Percentiles rank a stretch among this genome's conserved stretches.
Evolutionary conservation across 2,888 invertebrate species (phyloP).

Genomic region (Lutraria lutraria): DNA sequence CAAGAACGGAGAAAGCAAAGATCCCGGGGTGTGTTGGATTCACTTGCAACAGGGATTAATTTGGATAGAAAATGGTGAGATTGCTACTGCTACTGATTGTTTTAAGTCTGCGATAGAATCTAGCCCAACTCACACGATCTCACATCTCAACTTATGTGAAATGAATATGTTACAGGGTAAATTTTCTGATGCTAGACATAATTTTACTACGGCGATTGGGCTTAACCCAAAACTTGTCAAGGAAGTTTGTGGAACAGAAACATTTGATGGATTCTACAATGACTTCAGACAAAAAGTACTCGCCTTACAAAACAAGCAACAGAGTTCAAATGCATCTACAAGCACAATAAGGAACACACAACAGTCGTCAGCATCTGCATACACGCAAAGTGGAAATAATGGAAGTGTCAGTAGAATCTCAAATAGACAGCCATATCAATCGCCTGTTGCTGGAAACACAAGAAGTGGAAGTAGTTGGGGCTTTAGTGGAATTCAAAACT

Average conservation of each 20-base stretch:
- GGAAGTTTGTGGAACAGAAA: background rate
- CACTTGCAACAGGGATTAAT: background rate
- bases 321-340: too few relatives aligned
- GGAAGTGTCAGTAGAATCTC: too few relatives aligned
- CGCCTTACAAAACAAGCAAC: background rate
- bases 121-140: slow-evolving; percentile 28
- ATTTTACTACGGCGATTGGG: slow-evolving; percentile 8
- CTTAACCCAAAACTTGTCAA: slow-evolving; percentile 32
- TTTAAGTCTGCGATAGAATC: slow-evolving; percentile 24
- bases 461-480: too few relatives aligned
- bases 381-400: too few relatives aligned
- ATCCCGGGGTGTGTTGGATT: slow-evolving; percentile 26
- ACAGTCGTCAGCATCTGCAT: too few relatives aligned
- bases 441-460: too few relatives aligned
- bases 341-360: too few relatives aligned
- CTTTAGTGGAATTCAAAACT: too few relatives aligned
- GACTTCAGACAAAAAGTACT: background rate
- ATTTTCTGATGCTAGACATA: background rate
- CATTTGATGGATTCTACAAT: background rate
- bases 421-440: too few relatives aligned
- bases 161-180: background rate
- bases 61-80: background rate
- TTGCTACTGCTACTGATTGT: background rate
- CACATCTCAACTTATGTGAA: slow-evolving; percentile 28
- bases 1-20: background rate